Conservation (phyloP, 2,888 invertebrate species). For the Leptopilina syphax region DNA sequence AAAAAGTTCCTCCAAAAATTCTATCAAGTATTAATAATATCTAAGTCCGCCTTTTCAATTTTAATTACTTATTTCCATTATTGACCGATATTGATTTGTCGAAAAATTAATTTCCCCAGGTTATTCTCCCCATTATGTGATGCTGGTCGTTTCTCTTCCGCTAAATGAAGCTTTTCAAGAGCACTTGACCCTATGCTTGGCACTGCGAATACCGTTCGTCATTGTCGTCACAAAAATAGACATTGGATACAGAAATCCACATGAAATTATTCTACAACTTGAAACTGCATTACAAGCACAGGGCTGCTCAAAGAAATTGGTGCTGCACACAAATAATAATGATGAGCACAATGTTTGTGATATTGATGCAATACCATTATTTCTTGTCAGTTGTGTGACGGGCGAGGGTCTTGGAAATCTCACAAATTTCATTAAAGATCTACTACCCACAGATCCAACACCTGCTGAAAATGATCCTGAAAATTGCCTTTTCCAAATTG, state of each 20-base stretch:
- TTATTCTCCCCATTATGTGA: conserved; percentile 93
- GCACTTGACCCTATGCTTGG: conserved; percentile 90
- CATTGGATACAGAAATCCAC: conserved; percentile 79
- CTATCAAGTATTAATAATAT: no score
- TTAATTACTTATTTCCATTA: no score
- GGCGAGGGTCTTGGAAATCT: conserved; percentile 91
- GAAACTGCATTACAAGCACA: conserved; percentile 69
- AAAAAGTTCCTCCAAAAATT: no score
- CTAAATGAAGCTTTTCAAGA: conserved; percentile 81
- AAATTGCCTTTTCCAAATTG: conserved; percentile 87
- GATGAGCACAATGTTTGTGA: conserved; percentile 61
- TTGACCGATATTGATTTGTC: no score
- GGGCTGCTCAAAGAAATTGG: conserved; percentile 69
- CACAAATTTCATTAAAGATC: conserved; percentile 90
- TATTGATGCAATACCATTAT: conserved; percentile 83
- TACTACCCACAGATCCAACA: conserved; percentile 78
- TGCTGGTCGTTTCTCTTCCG: conserved; percentile 82
- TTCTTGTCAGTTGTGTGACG: conserved; percentile 93
- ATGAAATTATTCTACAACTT: conserved; percentile 69
- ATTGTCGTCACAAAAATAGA: conserved; percentile 97
- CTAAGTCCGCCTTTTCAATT: no score
- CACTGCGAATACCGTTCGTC: conserved; percentile 92
- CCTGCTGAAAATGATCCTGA: conserved; percentile 72
- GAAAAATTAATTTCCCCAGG: conserved; percentile 78
- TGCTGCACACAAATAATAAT: conserved; percentile 64